Evolutionary conservation across 2,113 vertebrate species (phyloP), one percentile per base, ranked within the genome.

Genomic region (Oryzias celebensis): DNA sequence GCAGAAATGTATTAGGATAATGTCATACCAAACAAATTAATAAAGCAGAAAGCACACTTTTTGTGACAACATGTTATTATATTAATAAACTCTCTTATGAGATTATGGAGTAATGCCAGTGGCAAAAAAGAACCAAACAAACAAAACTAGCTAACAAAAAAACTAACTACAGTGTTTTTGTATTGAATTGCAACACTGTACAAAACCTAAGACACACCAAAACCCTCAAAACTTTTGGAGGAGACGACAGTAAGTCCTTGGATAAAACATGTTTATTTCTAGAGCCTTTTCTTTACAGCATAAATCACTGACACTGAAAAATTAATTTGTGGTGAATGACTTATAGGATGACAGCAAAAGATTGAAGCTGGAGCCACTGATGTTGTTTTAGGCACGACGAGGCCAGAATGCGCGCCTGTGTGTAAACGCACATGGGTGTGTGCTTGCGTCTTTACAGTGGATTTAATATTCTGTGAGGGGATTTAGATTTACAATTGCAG

Each of bases 281-380:
- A 48, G 67, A 46, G n/a, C 46, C 68, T 85, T 83, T 83, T 75
- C 81, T 71, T 68, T 62, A 80, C 60, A 44, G 74, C 68, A 79
- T 88, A 85, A 89, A 86, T 88, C 79, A 88, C 67, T 74, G 78
- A 78, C 79, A 83, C 65, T 83, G 83, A 85, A 78, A 80, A 82
- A 85, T 72, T 69, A 71, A 77, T 87, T 82, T 77, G 85, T 66
- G 78, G 78, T 55, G 69, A 47, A 83, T 84, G 84, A 87, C 71
- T 85, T 84, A 83, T 80, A 80, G 78, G 86, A 88, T 71, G 82
- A 89, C 82, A 85, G 85, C 81, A 83, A 78, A 83, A 85, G 75
- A 58, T 66, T 60, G 76, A 75, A 78, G 80, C 73, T 81, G 62
- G 76, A 87, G 74, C 77, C 80, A 54, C 52, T 52, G 3, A 23